A percentile compares a stretch with the other conserved stretches of the same genome.
Conservation (phyloP, 2,797 vertebrate genomes). For the Enteromius fasciolatus region DNA sequence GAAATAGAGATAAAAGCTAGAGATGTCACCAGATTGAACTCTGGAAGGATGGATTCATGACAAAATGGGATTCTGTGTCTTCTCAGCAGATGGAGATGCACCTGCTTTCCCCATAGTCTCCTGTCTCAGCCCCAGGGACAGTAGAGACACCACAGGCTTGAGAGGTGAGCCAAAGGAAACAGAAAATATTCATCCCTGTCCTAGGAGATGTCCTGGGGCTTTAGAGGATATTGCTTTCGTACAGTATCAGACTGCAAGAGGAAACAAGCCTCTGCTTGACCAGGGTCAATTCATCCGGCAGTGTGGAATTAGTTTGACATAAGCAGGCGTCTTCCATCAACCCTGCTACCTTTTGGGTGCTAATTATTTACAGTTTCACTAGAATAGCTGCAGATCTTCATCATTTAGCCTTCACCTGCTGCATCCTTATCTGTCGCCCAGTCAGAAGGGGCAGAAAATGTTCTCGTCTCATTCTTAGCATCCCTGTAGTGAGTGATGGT, state of each 20-base stretch:
- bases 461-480: constrained; percentile 37
- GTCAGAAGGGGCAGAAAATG: constrained; percentile 27
- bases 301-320: constrained; percentile 53
- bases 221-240: constrained; percentile 25
- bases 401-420: constrained; percentile 25
- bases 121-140: constrained; percentile 38
- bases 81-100: constrained; percentile 51
- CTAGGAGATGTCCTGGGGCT: constrained; percentile 14
- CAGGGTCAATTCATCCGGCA: constrained; percentile 10
- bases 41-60: constrained; percentile 32
- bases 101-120: constrained; percentile 36
- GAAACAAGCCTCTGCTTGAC: constrained; percentile 24
- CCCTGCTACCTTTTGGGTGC: constrained; percentile 37
- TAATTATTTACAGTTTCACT: constrained; percentile 56
- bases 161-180: constrained; percentile 28
- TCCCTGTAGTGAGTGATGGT: constrained; percentile 62
- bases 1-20: constrained; percentile 12
- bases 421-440: constrained; percentile 34
- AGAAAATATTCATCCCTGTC: constrained; percentile 5
- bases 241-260: constrained; percentile 15
- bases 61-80: constrained; percentile 40
- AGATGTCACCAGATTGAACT: constrained; percentile 53
- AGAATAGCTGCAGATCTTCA: constrained; percentile 42
- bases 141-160: constrained; percentile 1
- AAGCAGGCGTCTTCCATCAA: constrained; percentile 44